These are phyloP conservation scores for Nowickia ferox DNA, from an alignment of 2,888 invertebrate species.

Conservation along the genomic window DNA sequence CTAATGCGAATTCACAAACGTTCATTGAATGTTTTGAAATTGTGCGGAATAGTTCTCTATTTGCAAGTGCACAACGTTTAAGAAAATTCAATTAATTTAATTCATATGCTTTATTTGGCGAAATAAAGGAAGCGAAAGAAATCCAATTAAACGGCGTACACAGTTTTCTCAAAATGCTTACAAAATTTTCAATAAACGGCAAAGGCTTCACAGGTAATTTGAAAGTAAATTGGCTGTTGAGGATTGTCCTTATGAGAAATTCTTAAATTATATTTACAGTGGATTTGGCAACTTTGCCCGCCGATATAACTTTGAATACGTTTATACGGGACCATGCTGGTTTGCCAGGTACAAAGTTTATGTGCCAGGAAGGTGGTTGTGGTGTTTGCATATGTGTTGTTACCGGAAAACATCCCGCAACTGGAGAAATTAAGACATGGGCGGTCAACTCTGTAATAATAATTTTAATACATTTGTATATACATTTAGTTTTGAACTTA, in stretches of 20 bases:
- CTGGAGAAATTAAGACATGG: slow-evolving; percentile 83
- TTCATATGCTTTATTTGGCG: background rate
- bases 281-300: slow-evolving; percentile 79
- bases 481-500: too few species aligned
- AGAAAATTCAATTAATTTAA: background rate
- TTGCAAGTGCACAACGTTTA: background rate
- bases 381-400: slow-evolving; percentile 85
- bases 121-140: background rate
- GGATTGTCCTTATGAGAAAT: background rate
- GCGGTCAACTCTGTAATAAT: slow-evolving; percentile 86
- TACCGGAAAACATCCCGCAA: slow-evolving; percentile 79
- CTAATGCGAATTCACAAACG: background rate
- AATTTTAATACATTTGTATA: too few species aligned
- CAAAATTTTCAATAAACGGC: slow-evolving; percentile 77
- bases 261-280: slow-evolving; percentile 72
- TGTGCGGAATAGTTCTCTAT: slow-evolving; percentile 14
- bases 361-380: slow-evolving; percentile 89
- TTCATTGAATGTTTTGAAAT: slow-evolving; percentile 21
- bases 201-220: slow-evolving; percentile 76
- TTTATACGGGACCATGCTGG: slow-evolving; percentile 85
- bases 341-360: slow-evolving; percentile 86
- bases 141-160: background rate
- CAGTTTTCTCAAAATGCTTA: slow-evolving; percentile 73
- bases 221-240: background rate
- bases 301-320: slow-evolving; percentile 85